Percentiles rank a stretch among this genome's conserved stretches.
These are phyloP conservation scores for Spheniscus mendiculus DNA, from an alignment of 2,113 vertebrate genomes.

Conservation along the genomic window DNA sequence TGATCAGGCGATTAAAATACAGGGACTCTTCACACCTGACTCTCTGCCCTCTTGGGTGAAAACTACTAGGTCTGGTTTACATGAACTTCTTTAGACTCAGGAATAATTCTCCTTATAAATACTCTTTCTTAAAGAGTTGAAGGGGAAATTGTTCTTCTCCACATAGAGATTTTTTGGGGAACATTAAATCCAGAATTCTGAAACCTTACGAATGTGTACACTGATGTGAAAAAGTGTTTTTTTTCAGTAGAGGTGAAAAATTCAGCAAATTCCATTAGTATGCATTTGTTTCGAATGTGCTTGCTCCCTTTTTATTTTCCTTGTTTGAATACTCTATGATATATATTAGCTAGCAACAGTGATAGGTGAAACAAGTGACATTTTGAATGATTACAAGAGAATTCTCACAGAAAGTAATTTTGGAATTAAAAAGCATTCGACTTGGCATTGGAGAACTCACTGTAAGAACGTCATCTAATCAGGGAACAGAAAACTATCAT, in stretches of 20 bases:
- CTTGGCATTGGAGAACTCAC: not conserved
- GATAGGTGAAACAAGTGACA: not conserved
- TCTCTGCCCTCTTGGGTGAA: not conserved
- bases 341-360: not conserved
- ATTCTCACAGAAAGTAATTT: not conserved
- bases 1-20: not conserved
- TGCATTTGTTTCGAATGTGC: not conserved
- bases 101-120: not conserved
- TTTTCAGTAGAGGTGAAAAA: not conserved
- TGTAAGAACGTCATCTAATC: constrained; percentile 3
- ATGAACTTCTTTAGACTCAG: not conserved
- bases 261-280: not conserved
- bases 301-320: not conserved
- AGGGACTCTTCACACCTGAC: not conserved
- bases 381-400: constrained; percentile 8
- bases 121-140: not conserved
- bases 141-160: not conserved
- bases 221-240: not conserved
- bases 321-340: not conserved
- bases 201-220: not conserved
- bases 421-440: constrained; percentile 36
- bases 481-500: constrained; percentile 16
- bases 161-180: not conserved
- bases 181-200: not conserved
- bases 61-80: not conserved